Evolutionary conservation across 2,113 vertebrate genomes (phyloP).

Genomic region (Eurypyga helias): DNA sequence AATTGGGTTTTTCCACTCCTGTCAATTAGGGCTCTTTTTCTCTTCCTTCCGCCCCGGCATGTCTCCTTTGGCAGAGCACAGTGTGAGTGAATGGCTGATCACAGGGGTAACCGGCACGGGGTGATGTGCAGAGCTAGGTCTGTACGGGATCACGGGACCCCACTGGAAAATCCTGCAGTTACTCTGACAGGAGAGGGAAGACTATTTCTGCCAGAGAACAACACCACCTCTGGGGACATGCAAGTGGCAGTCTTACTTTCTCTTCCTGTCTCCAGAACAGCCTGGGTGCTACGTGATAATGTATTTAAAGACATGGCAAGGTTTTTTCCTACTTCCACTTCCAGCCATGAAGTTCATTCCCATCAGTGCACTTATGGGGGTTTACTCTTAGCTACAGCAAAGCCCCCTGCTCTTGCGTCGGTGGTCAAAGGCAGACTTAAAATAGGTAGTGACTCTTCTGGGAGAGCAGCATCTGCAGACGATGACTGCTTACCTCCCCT

Average conservation of each 20-base stretch:
- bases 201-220: background rate
- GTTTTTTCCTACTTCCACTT: background rate
- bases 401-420: rapidly evolving
- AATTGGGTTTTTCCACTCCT: slow-evolving; percentile 57
- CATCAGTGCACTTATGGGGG: rapidly evolving
- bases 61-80: background rate
- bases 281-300: background rate
- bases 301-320: background rate
- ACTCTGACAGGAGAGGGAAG: background rate
- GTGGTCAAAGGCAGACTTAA: background rate
- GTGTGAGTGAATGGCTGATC: background rate
- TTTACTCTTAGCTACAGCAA: background rate
- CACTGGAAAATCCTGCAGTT: background rate
- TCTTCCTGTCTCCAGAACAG: background rate
- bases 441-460: background rate
- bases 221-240: background rate
- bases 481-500: background rate
- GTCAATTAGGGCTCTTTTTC: slow-evolving; percentile 43
- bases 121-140: background rate
- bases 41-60: background rate
- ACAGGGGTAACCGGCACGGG: background rate
- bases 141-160: background rate
- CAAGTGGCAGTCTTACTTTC: background rate
- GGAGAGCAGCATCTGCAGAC: background rate
- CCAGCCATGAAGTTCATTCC: background rate